phyloP scores from a whole-genome alignment of 2,888 invertebrate genomes.

The Drosophila prostipennis region DNA sequence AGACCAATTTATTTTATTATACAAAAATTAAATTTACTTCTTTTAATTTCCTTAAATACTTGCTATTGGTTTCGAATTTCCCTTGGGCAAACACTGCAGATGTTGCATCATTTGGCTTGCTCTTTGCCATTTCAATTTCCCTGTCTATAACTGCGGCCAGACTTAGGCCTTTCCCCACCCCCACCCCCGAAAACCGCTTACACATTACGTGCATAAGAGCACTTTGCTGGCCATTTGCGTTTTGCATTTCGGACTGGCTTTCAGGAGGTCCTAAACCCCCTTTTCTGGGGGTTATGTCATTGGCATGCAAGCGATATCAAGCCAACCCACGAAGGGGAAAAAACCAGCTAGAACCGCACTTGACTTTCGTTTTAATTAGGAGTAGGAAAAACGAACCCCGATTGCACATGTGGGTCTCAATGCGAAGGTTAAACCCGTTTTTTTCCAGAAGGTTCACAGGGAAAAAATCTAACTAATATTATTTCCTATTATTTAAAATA shows the following conservation, averaged over 20 bases:
- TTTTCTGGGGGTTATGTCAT: slow-evolving; percentile 49
- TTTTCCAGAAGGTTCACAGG: neutral
- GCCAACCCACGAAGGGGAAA: neutral
- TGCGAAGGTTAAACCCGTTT: slow-evolving; percentile 20
- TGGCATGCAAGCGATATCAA: slow-evolving; percentile 43
- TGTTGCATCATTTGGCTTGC: slow-evolving; percentile 42
- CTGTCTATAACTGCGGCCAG: slow-evolving; percentile 22
- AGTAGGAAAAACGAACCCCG: slow-evolving; percentile 8
- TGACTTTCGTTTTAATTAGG: slow-evolving; percentile 44
- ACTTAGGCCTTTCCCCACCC: slow-evolving; percentile 16
- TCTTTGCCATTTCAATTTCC: slow-evolving; percentile 41
- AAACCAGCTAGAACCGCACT: slow-evolving; percentile 34
- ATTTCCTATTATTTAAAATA: no score
- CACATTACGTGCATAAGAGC: slow-evolving; percentile 59
- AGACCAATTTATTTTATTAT: no score
- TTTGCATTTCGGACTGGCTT: slow-evolving; percentile 45
- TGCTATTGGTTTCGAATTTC: slow-evolving; percentile 7
- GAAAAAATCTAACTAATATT: neutral
- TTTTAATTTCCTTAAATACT: neutral
- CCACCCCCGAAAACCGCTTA: slow-evolving; percentile 19
- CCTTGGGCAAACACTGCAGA: slow-evolving; percentile 27
- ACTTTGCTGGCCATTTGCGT: slow-evolving; percentile 65
- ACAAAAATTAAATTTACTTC: no score
- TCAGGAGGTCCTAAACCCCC: neutral
- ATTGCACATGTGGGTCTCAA: slow-evolving; percentile 22